A percentile compares a stretch with the other conserved stretches of the same genome.
Evolutionary conservation across 1,140 invertebrate species (phyloP).

Genomic region (Tetraneura akinire): DNA sequence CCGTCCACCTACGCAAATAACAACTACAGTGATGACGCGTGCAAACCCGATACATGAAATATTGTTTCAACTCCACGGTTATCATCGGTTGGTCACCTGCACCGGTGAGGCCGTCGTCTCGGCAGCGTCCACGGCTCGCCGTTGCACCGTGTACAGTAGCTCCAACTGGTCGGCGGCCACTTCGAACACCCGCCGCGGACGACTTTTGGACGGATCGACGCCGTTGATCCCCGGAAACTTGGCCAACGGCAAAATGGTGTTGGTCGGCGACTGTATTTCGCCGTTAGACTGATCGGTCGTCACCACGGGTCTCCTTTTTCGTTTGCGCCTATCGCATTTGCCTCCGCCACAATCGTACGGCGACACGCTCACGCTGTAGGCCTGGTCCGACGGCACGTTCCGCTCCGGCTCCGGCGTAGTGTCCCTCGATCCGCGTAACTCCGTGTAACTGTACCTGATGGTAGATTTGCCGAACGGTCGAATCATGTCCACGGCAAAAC

Average conservation of each 20-base stretch:
- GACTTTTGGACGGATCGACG: background rate
- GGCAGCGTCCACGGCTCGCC: background rate
- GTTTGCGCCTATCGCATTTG: background rate
- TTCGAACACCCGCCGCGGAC: background rate
- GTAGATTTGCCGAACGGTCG: background rate
- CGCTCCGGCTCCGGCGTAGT: background rate
- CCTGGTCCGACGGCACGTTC: background rate
- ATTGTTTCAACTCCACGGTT: background rate
- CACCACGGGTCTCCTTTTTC: background rate
- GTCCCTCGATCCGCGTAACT: background rate
- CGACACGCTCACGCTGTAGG: background rate
- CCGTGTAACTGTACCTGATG: slow-evolving; percentile 8
- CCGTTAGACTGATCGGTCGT: background rate
- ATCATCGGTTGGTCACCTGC: background rate
- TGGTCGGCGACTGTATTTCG: background rate
- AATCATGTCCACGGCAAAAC: background rate
- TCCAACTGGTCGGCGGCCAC: slow-evolving; percentile 4
- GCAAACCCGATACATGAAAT: too few relatives aligned
- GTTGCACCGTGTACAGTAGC: background rate
- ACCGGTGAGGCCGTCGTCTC: background rate
- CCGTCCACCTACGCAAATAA: too few relatives aligned
- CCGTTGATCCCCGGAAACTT: background rate
- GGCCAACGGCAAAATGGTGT: background rate
- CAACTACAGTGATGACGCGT: background rate
- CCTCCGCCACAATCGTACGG: background rate